Evolutionary conservation across 2,797 vertebrate species (phyloP).

Genomic region (Sitta carolinensis): DNA sequence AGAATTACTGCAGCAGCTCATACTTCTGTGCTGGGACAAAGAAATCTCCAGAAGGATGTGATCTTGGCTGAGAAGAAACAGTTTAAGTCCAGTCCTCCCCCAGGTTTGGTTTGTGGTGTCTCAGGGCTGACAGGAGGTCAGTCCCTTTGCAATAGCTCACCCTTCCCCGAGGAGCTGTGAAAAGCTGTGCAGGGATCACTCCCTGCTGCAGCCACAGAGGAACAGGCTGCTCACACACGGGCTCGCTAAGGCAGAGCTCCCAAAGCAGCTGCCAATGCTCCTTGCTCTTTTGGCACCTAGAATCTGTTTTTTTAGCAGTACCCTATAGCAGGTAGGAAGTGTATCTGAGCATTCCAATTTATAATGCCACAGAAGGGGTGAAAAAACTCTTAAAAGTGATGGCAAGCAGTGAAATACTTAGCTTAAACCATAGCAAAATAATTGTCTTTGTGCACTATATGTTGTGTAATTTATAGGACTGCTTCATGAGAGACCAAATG

Average conservation of each 20-base stretch:
- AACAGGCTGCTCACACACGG: not conserved
- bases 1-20: conserved; percentile 47
- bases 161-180: not conserved
- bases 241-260: not conserved
- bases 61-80: conserved; percentile 27
- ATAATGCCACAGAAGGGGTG: not conserved
- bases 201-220: not conserved
- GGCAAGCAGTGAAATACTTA: not conserved
- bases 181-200: not conserved
- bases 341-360: not conserved
- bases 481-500: conserved; percentile 9
- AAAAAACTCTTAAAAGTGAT: not conserved
- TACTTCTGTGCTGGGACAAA: conserved; percentile 50
- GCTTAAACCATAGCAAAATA: not conserved
- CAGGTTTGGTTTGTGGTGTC: conserved; percentile 17
- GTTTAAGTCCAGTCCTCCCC: not conserved
- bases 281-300: not conserved
- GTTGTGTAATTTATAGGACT: not conserved
- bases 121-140: not conserved
- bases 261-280: not conserved
- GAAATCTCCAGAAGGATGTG: conserved; percentile 53
- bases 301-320: not conserved
- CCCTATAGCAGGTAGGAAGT: not conserved
- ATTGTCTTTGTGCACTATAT: not conserved
- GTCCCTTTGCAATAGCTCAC: not conserved